Percentiles rank a stretch among this genome's conserved stretches.
phyloP scores from a whole-genome alignment of 2,113 vertebrate genomes.

The Pontoporia blainvillei region DNA sequence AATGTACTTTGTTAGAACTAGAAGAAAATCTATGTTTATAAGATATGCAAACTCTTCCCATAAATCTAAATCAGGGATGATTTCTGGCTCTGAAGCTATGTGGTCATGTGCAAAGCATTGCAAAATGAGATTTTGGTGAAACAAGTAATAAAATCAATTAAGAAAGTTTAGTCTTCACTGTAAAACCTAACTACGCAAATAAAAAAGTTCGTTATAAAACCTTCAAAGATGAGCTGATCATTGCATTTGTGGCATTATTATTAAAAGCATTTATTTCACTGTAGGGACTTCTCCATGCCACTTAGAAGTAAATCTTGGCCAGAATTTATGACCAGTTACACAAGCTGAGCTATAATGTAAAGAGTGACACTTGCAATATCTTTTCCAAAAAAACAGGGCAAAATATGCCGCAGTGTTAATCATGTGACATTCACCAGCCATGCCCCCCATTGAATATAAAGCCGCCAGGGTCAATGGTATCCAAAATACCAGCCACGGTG shows the following conservation, averaged over 20 bases:
- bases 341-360: background rate
- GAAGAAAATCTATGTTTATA: slow-evolving; percentile 39
- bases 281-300: background rate
- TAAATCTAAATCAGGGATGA: slow-evolving; percentile 58
- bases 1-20: slow-evolving; percentile 36
- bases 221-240: background rate
- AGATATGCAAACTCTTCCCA: slow-evolving; percentile 54
- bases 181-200: slow-evolving; percentile 55
- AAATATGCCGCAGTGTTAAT: background rate
- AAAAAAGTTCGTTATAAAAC: slow-evolving; percentile 40
- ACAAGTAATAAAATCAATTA: slow-evolving; percentile 71
- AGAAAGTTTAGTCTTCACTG: slow-evolving; percentile 53
- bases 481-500: accelerated
- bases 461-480: background rate
- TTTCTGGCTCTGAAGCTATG: slow-evolving; percentile 46
- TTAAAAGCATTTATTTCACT: slow-evolving; percentile 48
- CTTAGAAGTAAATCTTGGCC: background rate
- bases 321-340: background rate
- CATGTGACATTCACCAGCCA: background rate
- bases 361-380: background rate
- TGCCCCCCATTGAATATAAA: background rate
- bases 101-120: slow-evolving; percentile 48
- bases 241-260: background rate
- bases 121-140: slow-evolving; percentile 53
- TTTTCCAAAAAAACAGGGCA: background rate